Evolutionary conservation across 2,113 vertebrate genomes (phyloP).

Genomic region (Falcunculus frontatus): DNA sequence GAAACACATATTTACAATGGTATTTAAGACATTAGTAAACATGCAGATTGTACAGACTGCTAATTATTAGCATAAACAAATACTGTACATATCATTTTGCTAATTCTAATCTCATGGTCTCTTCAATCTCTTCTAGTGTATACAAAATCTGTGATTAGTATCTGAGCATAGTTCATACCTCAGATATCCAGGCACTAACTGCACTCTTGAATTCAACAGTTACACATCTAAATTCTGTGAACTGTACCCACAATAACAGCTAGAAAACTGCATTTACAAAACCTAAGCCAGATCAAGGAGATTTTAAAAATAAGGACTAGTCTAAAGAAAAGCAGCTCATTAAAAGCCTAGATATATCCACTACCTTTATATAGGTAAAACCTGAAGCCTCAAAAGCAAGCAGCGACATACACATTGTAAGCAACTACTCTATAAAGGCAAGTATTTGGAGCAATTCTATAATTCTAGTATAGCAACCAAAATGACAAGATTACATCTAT

Average conservation of each 20-base stretch:
- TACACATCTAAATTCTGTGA: not conserved
- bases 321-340: not conserved
- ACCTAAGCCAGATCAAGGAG: not conserved
- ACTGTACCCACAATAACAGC: not conserved
- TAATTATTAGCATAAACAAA: not conserved
- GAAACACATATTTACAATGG: not conserved
- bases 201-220: not conserved
- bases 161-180: not conserved
- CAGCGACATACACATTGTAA: not conserved
- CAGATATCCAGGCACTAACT: not conserved
- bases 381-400: not conserved
- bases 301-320: not conserved
- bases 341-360: not conserved
- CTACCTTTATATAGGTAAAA: not conserved
- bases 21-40: not conserved
- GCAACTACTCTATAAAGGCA: not conserved
- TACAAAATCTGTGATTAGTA: not conserved
- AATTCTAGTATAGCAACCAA: not conserved
- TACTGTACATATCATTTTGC: not conserved
- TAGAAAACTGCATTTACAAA: not conserved
- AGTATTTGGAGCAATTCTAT: not conserved
- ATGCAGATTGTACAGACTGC: rapidly evolving
- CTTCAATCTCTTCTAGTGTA: not conserved
- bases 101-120: not conserved
- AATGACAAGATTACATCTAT: not conserved